Evolutionary conservation across 2,888 invertebrate genomes (phyloP), one percentile per base, ranked within the genome.

Genomic region (Cacoxenus indagator): DNA sequence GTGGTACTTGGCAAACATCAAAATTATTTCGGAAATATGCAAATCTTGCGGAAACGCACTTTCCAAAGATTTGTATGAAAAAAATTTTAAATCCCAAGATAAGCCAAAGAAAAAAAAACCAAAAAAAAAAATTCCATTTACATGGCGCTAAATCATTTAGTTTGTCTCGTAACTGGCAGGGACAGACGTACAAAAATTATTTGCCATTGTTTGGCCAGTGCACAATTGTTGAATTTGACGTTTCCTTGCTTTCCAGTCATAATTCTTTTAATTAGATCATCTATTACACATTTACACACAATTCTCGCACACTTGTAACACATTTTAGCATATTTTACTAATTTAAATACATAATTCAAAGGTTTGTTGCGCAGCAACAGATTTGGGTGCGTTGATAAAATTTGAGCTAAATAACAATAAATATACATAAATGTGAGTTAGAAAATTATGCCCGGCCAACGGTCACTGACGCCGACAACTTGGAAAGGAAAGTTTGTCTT

Each of bases 281-380:
- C 77, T 83, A 84, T 84, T 84, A 81, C 75, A 74, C 75, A 76
- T 77, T 77, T n/a, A n/a, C n/a, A n/a, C n/a, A n/a, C n/a, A n/a
- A n/a, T n/a, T 82, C 78, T 75, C 71, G 75, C 78, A 78, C 75
- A 76, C 82, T 79, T 83, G 79, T 83, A 81, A 77, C 74, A 75
- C 78, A 81, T 82, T 84, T 83, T 84, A 84, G 80, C 84, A 84
- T 84, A 84, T 84, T 84, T 84, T 85, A 83, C 84, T 84, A 82
- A 84, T 83, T 83, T 82, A 81, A 84, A 85, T n/a, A n/a, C n/a
- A n/a, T 84, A 79, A 81, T 77, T 81, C 82, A 81, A 70, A 64
- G 67, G 70, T 51, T 64, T 67, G 74, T 82, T n/a, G n/a, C n/a
- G 69, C 57, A 45, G 19, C 51, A 51, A 43, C 61, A 72, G 81